Conservation (phyloP, 1,140 invertebrate genomes). For the Lepidotrigona ventralis region DNA sequence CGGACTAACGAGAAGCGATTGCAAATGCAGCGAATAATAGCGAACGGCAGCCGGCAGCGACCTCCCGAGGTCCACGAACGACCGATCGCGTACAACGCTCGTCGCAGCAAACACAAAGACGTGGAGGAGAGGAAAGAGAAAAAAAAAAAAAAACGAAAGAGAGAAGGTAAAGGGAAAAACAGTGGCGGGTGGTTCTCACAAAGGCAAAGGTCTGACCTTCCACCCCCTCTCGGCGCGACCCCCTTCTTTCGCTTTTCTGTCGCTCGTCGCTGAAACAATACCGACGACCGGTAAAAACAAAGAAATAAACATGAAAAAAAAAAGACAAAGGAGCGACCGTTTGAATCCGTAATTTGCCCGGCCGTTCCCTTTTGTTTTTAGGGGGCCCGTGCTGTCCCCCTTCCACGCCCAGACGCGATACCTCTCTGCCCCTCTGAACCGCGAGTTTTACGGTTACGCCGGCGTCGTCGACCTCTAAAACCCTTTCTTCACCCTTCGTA, state of each 20-base stretch:
- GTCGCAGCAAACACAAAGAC: constrained; percentile 27
- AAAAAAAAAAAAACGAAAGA: neutral
- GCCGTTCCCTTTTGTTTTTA: constrained; percentile 73
- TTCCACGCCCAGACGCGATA: constrained; percentile 50
- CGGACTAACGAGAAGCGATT: constrained; percentile 18
- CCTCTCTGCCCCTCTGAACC: constrained; percentile 1
- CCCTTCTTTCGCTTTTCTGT: constrained; percentile 24
- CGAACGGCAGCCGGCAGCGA: neutral
- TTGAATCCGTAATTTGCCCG: constrained; percentile 79
- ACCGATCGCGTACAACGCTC: too few relatives aligned
- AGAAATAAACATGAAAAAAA: constrained; percentile 74
- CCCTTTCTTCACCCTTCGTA: constrained; percentile 46
- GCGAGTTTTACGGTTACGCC: constrained; percentile 41
- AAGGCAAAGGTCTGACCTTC: constrained; percentile 48
- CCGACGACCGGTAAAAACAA: constrained; percentile 76
- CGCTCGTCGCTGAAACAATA: constrained; percentile 71
- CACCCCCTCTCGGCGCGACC: constrained; percentile 13
- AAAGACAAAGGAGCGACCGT: constrained; percentile 76
- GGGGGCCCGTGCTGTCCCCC: constrained; percentile 52
- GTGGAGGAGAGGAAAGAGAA: neutral
- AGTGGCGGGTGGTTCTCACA: constrained; percentile 40
- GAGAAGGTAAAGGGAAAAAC: neutral
- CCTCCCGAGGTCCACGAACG: constrained; percentile 32
- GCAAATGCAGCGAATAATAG: constrained; percentile 16
- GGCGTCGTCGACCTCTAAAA: constrained; percentile 39